A percentile compares a stretch with the other conserved stretches of the same genome.
Conservation (phyloP, 1,140 invertebrate genomes). For the Drosophila lini region DNA sequence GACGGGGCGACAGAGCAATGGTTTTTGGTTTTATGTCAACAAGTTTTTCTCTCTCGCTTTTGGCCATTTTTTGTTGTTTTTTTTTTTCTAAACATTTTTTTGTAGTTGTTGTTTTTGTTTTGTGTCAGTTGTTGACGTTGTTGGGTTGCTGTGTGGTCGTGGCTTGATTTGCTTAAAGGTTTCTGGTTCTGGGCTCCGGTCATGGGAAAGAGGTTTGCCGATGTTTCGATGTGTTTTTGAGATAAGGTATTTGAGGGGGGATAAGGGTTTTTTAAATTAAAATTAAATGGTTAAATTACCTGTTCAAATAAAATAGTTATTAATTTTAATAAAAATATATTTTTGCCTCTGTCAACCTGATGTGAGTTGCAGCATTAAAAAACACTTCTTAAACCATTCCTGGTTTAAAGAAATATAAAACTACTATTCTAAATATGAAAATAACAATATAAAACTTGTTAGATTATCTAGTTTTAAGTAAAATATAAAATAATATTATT, state of each 20-base stretch:
- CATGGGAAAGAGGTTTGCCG: constrained; percentile 55
- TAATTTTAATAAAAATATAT: no score
- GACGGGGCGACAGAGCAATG: constrained; percentile 30
- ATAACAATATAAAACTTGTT: no score
- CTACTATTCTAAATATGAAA: no score
- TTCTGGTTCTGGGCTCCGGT: constrained; percentile 41
- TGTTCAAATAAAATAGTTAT: no score
- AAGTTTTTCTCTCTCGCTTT: constrained; percentile 69
- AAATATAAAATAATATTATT: no score
- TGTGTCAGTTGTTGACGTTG: constrained; percentile 72
- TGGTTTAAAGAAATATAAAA: no score
- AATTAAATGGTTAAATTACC: no score
- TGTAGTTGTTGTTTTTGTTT: constrained; percentile 25
- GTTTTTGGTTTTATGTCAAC: constrained; percentile 74
- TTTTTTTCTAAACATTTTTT: constrained; percentile 29
- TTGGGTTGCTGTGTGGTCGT: constrained; percentile 69
- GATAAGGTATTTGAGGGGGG: constrained; percentile 4
- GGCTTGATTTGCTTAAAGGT: constrained; percentile 78
- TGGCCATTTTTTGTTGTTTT: constrained; percentile 66
- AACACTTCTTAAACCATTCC: no score
- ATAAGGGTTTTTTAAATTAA: no score
- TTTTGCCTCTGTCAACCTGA: no score
- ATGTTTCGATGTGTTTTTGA: constrained; percentile 36
- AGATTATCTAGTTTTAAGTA: no score
- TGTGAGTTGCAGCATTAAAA: no score